Percentiles rank a stretch among this genome's conserved stretches.
Evolutionary conservation across 2,113 vertebrate species (phyloP).

Genomic region (Chionis minor): DNA sequence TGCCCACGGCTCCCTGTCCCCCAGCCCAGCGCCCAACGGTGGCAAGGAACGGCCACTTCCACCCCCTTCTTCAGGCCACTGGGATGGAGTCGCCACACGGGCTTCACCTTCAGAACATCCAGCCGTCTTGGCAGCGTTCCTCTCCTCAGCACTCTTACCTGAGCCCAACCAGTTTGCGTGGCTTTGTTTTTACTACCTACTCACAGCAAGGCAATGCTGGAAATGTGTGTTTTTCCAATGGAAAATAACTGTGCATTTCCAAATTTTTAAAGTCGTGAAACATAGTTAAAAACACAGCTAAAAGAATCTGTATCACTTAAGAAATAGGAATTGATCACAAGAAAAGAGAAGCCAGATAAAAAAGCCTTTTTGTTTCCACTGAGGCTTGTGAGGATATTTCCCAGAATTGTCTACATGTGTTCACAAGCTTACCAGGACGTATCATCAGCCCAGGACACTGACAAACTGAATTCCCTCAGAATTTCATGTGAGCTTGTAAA

Average conservation of each 20-base stretch:
- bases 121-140: neutral
- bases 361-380: neutral
- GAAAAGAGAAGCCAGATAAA: neutral
- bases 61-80: neutral
- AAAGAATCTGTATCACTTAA: neutral
- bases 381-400: neutral
- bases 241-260: slow-evolving; percentile 5
- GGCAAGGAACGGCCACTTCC: neutral
- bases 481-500: neutral
- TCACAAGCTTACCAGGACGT: neutral
- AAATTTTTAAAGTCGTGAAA: neutral
- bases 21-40: too few relatives aligned
- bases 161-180: neutral
- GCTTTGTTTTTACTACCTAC: neutral
- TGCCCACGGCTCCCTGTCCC: neutral
- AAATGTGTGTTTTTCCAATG: neutral
- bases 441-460: neutral
- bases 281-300: neutral
- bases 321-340: neutral
- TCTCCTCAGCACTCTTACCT: neutral
- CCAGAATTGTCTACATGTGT: neutral
- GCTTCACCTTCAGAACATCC: neutral
- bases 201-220: neutral
- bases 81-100: neutral
- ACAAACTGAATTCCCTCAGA: neutral